Conservation (phyloP, 53 echinoderm and acorn worm species). For the Zoroaster sp. region DNA sequence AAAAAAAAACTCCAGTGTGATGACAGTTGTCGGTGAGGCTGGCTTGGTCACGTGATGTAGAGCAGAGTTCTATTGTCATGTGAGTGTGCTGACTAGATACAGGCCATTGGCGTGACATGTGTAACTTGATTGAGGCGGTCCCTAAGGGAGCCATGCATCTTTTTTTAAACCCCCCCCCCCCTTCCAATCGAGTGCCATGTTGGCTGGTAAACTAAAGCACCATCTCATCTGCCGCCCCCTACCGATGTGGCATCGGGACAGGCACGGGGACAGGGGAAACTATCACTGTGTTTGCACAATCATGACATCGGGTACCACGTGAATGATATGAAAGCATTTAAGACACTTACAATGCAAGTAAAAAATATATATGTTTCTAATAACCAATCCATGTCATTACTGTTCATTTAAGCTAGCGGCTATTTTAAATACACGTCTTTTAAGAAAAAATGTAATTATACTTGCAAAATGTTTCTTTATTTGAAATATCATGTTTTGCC, state of each 20-base stretch:
- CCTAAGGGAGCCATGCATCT: slow-evolving; percentile 6
- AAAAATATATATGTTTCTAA: too few relatives aligned
- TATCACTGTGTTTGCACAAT: background rate
- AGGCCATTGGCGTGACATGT: slow-evolving; percentile 67
- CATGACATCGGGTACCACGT: background rate
- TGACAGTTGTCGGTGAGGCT: slow-evolving; percentile 25
- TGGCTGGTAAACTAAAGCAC: background rate
- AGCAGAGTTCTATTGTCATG: slow-evolving; percentile 47
- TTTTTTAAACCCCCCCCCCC: slow-evolving; percentile 1
- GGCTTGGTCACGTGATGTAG: slow-evolving; percentile 60
- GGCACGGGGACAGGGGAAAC: background rate
- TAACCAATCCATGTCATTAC: too few relatives aligned
- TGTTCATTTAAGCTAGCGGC: too few relatives aligned
- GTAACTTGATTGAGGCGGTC: slow-evolving; percentile 66
- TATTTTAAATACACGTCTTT: too few relatives aligned
- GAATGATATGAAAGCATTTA: background rate
- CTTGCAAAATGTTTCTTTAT: too few relatives aligned
- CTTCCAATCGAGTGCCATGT: background rate
- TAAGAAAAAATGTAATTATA: too few relatives aligned
- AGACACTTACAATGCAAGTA: too few relatives aligned
- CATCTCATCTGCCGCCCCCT: background rate
- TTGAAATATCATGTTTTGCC: too few relatives aligned
- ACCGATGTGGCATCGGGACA: background rate
- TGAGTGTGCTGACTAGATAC: slow-evolving; percentile 37
- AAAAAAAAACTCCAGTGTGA: background rate